Base-by-base conservation (phyloP, 2,888 invertebrate genomes). In the Andricus quercusramuli region DNA sequence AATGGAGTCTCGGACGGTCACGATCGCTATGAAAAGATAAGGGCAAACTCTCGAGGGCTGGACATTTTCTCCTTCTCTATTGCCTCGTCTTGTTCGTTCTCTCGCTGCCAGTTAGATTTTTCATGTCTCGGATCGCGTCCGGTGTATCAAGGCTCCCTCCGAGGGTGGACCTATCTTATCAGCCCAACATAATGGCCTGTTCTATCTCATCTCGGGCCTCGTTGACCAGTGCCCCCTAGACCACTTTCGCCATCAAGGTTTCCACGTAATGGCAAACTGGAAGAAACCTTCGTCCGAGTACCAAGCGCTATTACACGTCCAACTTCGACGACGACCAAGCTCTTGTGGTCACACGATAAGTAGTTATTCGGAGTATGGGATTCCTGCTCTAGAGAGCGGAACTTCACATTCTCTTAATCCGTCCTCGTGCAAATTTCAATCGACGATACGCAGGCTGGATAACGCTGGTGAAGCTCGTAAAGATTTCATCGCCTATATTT, bases 1-100 rank as follows among this genome's bases (percentile, higher is more conserved):
- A 92, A 92, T 92, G 90, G 90, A 92, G 92, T 91, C 90, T 90
- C 90, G 89, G 89, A 86, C 89, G 88, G 85, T 89, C 89, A 87
- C 88, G 91, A 92, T 92, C 89, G 89, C 89, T 88, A 90, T 87
- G 89, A 87, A 88, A 87, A 90, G 92, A 92, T 92, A 92, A 92
- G 92, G 88, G 84, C 84, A 86, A 85, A 83, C 86, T 87, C 86
- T 86, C 83, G 83, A 86, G 86, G 87, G 88, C 86, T 85, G 86
- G 86, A 86, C 86, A 84, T 41, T 78, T 82, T 85, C 85, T 80
- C 79, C 80, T 83, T 65, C 76, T 80, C 83, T 67, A 13, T 78
- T 44, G 66, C 76, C 79, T 67, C 80, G 77, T 82, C 78, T 79
- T 51, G 32, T 56, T 85, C 84, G 81, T 84, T 85, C 85, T 83